These are phyloP conservation scores for Troglohyphantes excavatus DNA, from an alignment of 2,888 invertebrate genomes.

Conservation along the genomic window DNA sequence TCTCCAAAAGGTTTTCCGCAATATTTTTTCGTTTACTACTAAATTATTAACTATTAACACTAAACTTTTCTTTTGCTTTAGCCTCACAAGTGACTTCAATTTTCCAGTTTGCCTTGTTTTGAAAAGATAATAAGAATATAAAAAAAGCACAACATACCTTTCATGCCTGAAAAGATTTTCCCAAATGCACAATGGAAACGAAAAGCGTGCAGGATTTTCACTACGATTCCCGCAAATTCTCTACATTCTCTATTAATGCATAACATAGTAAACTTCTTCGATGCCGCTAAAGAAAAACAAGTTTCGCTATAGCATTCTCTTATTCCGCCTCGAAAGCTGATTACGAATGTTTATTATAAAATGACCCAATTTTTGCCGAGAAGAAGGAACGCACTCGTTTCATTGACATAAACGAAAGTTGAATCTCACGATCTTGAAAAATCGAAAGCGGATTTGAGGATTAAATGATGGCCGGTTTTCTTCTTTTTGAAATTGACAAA, in stretches of 20 bases:
- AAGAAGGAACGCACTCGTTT: background rate
- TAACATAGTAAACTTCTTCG: background rate
- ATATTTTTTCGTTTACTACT: no score
- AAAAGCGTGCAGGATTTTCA: no score
- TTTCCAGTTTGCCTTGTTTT: no score
- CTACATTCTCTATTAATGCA: background rate
- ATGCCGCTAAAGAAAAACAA: background rate
- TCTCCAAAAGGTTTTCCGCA: no score
- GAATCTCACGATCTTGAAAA: background rate
- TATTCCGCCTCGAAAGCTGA: background rate
- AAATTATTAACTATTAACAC: no score
- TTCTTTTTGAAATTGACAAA: no score
- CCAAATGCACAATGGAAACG: no score
- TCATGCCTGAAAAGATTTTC: background rate
- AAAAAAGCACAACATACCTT: background rate
- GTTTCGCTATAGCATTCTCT: background rate
- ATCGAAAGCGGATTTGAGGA: background rate
- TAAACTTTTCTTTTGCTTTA: no score
- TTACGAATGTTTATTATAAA: background rate
- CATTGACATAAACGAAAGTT: background rate
- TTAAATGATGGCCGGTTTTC: background rate
- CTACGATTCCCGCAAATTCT: background rate
- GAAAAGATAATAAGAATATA: background rate
- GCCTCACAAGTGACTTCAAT: no score
- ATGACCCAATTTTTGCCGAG: background rate